Percentiles rank a stretch among this genome's conserved stretches.
Conservation (phyloP, 2,797 vertebrate species). For the Channallabes apus region DNA sequence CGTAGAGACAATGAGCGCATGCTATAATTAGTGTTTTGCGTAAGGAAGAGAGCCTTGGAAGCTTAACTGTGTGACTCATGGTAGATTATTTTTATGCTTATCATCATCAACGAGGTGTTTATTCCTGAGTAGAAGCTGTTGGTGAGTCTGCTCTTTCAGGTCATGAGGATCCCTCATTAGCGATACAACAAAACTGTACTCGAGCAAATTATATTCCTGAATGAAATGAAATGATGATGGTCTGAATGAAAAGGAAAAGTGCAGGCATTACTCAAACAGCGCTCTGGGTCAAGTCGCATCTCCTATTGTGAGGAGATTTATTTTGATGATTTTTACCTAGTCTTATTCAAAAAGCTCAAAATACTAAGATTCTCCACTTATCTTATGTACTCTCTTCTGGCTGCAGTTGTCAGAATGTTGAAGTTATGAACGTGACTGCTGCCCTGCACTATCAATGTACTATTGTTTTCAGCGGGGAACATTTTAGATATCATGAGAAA, state of each 20-base stretch:
- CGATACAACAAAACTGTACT: neutral
- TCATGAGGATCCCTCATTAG: neutral
- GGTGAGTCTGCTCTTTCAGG: neutral
- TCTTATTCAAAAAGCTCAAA: neutral
- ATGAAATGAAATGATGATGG: neutral
- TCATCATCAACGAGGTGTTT: neutral
- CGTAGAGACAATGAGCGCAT: neutral
- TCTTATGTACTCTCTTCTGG: neutral
- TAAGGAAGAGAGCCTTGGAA: neutral
- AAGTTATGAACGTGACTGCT: neutral
- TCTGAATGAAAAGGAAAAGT: neutral
- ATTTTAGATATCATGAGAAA: neutral
- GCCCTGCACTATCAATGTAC: neutral
- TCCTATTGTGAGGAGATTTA: neutral
- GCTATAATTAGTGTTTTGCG: conserved; percentile 10
- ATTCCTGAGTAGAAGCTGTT: neutral
- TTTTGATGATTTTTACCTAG: neutral
- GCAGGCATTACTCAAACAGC: neutral
- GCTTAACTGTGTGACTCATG: neutral
- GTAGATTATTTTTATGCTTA: neutral
- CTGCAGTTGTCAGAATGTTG: neutral
- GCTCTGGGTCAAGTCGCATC: neutral
- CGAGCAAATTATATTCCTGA: neutral
- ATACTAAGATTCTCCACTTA: neutral
- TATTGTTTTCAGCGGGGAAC: neutral